These are phyloP conservation scores for Sclerurus mexicanus DNA, from an alignment of 2,113 vertebrate genomes.

Conservation along the genomic window DNA sequence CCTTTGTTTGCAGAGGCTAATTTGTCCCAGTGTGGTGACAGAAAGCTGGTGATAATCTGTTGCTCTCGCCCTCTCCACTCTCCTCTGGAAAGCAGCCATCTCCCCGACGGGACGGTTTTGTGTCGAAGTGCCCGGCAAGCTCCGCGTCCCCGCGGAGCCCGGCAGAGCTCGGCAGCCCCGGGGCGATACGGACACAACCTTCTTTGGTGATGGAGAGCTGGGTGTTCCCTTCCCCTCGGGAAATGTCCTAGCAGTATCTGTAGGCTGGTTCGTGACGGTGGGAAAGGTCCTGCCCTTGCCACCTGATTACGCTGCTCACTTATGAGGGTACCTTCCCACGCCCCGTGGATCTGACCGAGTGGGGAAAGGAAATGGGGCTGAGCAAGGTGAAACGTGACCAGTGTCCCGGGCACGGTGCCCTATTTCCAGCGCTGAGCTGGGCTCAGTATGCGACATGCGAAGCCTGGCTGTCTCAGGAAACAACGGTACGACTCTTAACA, in stretches of 20 bases:
- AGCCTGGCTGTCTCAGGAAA: background rate
- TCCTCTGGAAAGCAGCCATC: background rate
- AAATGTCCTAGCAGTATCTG: background rate
- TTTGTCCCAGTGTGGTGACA: background rate
- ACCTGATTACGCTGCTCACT: accelerated
- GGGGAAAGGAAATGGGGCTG: background rate
- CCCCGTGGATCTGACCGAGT: background rate
- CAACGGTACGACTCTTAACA: background rate
- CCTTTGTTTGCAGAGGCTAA: background rate
- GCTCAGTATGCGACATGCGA: accelerated
- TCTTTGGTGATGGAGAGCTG: background rate
- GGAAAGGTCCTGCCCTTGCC: background rate
- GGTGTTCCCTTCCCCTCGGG: background rate
- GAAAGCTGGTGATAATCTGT: background rate
- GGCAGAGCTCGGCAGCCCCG: background rate
- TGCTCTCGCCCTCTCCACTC: background rate
- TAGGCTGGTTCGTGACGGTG: background rate
- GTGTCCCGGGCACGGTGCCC: background rate
- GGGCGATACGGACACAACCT: background rate
- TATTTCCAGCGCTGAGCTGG: background rate
- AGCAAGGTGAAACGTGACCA: background rate
- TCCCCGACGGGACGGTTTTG: background rate
- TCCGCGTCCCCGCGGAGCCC: background rate
- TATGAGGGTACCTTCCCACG: background rate
- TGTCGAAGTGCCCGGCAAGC: background rate